A percentile compares a stretch with the other conserved stretches of the same genome.
phyloP scores from a whole-genome alignment of 2,113 vertebrate species.

The Verasper variegatus region DNA sequence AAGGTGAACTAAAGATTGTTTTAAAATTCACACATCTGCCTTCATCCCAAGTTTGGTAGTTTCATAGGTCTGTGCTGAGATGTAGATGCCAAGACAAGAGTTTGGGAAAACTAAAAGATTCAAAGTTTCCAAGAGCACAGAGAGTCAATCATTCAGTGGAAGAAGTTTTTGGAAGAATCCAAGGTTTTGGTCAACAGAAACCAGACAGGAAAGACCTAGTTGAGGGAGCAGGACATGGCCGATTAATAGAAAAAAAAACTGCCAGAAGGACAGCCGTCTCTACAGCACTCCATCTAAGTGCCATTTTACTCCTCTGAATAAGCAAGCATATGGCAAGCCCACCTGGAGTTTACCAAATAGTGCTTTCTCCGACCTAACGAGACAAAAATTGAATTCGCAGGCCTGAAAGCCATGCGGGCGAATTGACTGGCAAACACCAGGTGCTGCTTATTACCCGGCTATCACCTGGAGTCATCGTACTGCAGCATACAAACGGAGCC shows the following conservation, averaged over 20 bases:
- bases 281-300: constrained; percentile 12
- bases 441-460: constrained; percentile 28
- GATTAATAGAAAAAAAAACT: constrained; percentile 6
- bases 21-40: background rate
- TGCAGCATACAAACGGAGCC: background rate
- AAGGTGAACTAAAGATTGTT: background rate
- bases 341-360: constrained; percentile 55
- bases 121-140: background rate
- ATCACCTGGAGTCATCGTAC: constrained; percentile 18
- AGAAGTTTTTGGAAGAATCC: background rate
- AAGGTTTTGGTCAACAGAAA: background rate
- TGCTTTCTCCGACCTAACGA: constrained; percentile 46
- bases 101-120: background rate
- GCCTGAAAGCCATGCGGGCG: constrained; percentile 19
- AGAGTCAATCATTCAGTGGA: background rate
- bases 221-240: background rate
- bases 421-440: constrained; percentile 38
- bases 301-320: constrained; percentile 27
- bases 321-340: constrained; percentile 51
- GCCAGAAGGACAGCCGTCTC: constrained; percentile 27
- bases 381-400: constrained; percentile 35
- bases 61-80: background rate
- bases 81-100: background rate
- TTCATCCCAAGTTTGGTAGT: background rate
- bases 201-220: background rate